Conservation (phyloP, 1,140 invertebrate genomes). For the Drosophila truncata region DNA sequence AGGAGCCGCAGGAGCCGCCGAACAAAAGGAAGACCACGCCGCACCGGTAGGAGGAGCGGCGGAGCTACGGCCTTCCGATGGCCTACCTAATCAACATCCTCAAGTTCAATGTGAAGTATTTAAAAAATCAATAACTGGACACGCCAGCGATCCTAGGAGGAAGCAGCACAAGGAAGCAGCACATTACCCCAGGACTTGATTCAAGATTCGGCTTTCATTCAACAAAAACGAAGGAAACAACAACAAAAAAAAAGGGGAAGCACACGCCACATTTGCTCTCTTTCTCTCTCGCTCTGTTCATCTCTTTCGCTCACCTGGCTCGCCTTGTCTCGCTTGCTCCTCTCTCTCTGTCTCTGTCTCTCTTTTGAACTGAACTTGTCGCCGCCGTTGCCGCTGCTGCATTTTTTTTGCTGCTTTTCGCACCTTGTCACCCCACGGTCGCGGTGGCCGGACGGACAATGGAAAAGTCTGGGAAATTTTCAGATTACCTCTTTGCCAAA, state of each 20-base stretch:
- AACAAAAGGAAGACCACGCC: constrained; percentile 74
- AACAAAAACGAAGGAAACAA: background rate
- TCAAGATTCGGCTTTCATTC: constrained; percentile 10
- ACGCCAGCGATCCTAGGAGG: constrained; percentile 4
- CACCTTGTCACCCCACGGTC: constrained; percentile 5
- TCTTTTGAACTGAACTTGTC: constrained; percentile 21
- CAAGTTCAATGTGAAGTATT: constrained; percentile 84
- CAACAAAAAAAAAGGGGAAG: constrained; percentile 6
- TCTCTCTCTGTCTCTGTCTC: background rate
- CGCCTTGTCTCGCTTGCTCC: constrained; percentile 18
- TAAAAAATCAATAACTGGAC: constrained; percentile 83
- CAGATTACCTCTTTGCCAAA: constrained; percentile 92
- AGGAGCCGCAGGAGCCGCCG: constrained; percentile 42
- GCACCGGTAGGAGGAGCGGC: constrained; percentile 75
- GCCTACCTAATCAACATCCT: constrained; percentile 84
- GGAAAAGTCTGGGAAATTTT: constrained; percentile 88
- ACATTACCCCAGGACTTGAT: constrained; percentile 4
- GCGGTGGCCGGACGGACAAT: constrained; percentile 53
- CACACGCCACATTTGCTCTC: constrained; percentile 17
- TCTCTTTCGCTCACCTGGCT: constrained; percentile 19
- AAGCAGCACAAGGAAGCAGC: background rate
- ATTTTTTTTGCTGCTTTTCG: constrained; percentile 15
- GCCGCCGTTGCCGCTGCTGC: constrained; percentile 10
- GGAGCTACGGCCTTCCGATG: constrained; percentile 50
- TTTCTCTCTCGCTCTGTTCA: constrained; percentile 17